Percentiles rank a stretch among this genome's conserved stretches.
phyloP scores from a whole-genome alignment of 2,888 invertebrate genomes.

The Dendrolimus houi region DNA sequence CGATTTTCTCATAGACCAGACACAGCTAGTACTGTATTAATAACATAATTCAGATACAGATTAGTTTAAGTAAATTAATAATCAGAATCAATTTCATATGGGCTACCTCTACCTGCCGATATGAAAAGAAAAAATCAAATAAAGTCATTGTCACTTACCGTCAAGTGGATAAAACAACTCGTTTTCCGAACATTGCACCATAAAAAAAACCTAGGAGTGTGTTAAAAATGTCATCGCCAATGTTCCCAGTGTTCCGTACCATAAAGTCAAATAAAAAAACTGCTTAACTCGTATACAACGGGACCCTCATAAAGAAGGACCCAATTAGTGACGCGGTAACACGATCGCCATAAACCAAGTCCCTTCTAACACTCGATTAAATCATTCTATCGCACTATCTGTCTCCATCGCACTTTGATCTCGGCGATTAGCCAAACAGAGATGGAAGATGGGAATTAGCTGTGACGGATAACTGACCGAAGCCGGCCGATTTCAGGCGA shows the following conservation, averaged over 20 bases:
- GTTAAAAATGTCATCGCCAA: no score
- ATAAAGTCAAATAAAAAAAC: not conserved
- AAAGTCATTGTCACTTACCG: no score
- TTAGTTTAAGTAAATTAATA: no score
- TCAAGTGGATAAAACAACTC: no score
- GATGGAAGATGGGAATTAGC: constrained; percentile 3
- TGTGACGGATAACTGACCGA: constrained; percentile 1
- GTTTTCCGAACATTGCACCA: no score
- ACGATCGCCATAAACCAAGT: not conserved
- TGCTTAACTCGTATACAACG: not conserved
- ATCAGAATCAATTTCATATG: no score
- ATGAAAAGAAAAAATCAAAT: no score
- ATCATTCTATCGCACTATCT: not conserved
- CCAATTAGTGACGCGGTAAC: not conserved
- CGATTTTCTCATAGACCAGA: no score
- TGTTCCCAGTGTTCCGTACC: not conserved
- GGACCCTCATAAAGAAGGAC: not conserved
- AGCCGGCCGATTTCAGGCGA: not conserved
- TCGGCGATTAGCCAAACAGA: constrained; percentile 1
- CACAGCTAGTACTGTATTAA: no score
- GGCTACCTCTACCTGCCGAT: no score
- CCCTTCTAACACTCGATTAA: not conserved
- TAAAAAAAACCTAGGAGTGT: no score
- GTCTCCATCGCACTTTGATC: constrained; percentile 4
- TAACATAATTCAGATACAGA: no score